Evolutionary conservation across 2,888 invertebrate genomes (phyloP), one percentile per base, ranked within the genome.

Genomic region (Eustalomyia histrio): DNA sequence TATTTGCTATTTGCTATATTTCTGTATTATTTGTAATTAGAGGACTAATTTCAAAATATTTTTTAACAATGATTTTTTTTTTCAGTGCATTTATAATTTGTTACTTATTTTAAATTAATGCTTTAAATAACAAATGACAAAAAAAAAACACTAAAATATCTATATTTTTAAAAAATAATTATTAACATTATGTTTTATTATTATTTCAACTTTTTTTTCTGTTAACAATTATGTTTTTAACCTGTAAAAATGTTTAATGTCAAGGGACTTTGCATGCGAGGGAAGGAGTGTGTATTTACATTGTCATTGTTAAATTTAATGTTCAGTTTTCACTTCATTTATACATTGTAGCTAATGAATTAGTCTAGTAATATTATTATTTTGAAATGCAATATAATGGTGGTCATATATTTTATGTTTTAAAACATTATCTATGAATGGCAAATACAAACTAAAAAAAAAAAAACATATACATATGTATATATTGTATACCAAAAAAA

Each of bases 301-400:
- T 63, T 12, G 16, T 43, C 24, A 7, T 50, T 63, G 29, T 55
- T 1, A 2, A 53, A 67, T 8, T 65, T 64, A 21, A 24, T 43
- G 55, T 14, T 17, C 71, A 65, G 50, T 76, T 68, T 80, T 72
- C 72, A 76, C 68, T 73, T 29, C 47, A 76, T 76, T 76, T 76
- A 52, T 63, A 24, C 35, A 16, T 18, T 18, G 16, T 39, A 69
- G 55, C 69, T 71, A 78, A 78, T 78, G 57, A 74, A 76, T 74
- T 71, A 64, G 21, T 21, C 33, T 68, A 67, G 16, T 43, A 57
- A 39, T 39, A 52, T 50, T 9, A 12, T 29, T 17, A 29, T 29
- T 63, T 68, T 47, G 2, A 33, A 24, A 5, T 12, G 50, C 18
- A 21, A 39, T 29, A 47, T 61, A 63, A 21, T 76, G 58, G 7